Evolutionary conservation across 2,113 vertebrate species (phyloP), one percentile per base, ranked within the genome.

Genomic region (Ammospiza nelsoni): DNA sequence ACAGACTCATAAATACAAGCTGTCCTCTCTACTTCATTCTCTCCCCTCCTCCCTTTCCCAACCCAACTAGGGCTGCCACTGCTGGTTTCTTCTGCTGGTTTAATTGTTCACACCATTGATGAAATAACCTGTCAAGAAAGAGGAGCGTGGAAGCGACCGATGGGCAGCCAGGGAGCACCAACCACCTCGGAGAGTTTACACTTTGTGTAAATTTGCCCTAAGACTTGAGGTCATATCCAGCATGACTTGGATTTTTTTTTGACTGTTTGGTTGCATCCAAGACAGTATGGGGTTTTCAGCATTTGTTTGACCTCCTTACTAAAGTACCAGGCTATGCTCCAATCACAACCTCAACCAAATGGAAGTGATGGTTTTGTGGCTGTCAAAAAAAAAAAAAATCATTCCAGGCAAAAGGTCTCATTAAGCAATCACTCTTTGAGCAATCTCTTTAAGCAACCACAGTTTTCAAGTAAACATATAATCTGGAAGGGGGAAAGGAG

Each of bases 371-470:
- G 46, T 11, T 96, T 95, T 89, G 86, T 59, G 77, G 66, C 58
- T 94, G 55, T 87, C 13, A 19, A 84, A 85, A 94, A 91, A 39
- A 37, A 39, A 37, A 93, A 87, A 88, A 81, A 91, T 57, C 51
- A 48, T 67, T 91, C 15, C 4, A 84, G 84, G 79, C 54, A 84
- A 96, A 95, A 94, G 63, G 57, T 91, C 87, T 90, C 65, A 57
- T 92, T 80, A 90, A 90, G 66, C 82, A 91, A 95, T 76, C 74
- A 49, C 6, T 76, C 43, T 75, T 78, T 52, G 72, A 94, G 58
- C 61, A 85, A 62, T 82, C 48, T 77, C 46, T 84, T 85, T 59
- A 74, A 76, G 66, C 44, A 90, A 88, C 51, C 80, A 71, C 41
- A 39, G 37, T 39, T 39, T 39, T 39, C 37, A 93, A 93, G 68